Evolutionary conservation across 2,797 vertebrate genomes (phyloP).

Genomic region (Ceyx erithaca): DNA sequence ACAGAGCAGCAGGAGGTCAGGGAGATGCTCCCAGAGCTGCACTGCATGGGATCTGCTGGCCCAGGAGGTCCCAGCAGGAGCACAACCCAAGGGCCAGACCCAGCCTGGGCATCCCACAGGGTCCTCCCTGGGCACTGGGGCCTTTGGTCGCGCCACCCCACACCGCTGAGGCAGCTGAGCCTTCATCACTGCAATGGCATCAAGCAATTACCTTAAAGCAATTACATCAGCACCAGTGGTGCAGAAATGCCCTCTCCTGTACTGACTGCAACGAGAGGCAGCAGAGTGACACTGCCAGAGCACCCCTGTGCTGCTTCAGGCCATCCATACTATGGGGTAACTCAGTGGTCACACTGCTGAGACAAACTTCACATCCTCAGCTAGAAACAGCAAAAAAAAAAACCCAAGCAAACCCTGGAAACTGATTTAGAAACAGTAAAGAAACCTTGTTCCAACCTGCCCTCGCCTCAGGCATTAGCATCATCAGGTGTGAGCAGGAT

Average conservation of each 20-base stretch:
- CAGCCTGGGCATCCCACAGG: not conserved
- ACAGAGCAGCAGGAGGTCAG: accelerated
- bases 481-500: slow-evolving; percentile 52
- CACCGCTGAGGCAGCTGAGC: not conserved
- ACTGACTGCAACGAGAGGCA: not conserved
- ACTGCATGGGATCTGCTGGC: accelerated
- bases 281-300: not conserved
- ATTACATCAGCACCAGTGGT: not conserved
- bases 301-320: not conserved
- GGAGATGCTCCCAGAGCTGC: not conserved
- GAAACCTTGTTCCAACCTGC: slow-evolving; percentile 45
- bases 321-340: slow-evolving; percentile 14
- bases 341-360: slow-evolving; percentile 45
- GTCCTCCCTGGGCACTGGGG: not conserved
- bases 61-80: accelerated
- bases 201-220: not conserved
- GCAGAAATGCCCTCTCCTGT: not conserved
- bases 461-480: slow-evolving; percentile 36
- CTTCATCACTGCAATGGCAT: not conserved
- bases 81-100: accelerated
- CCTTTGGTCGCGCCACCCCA: accelerated
- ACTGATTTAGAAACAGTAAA: not conserved
- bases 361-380: slow-evolving; percentile 15
- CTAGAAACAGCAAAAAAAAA: not conserved
- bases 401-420: not conserved